These are phyloP conservation scores for Diadegma fenestrale DNA, from an alignment of 2,888 invertebrate species.

Conservation along the genomic window DNA sequence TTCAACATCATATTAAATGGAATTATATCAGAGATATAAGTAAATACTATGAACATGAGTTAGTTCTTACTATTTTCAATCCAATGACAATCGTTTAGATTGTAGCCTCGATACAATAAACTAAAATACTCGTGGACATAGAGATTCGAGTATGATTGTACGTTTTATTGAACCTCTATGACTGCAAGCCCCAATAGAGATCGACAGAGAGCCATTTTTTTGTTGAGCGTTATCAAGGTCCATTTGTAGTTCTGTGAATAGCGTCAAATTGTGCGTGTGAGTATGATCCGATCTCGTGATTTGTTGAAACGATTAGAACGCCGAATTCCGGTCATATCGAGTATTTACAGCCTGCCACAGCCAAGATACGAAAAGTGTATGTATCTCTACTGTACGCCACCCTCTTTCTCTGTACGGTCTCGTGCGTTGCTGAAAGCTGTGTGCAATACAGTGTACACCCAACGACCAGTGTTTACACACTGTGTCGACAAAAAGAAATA, in stretches of 20 bases:
- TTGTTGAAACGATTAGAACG: slow-evolving; percentile 61
- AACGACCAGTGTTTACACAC: slow-evolving; percentile 65
- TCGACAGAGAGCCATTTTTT: background rate
- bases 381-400: background rate
- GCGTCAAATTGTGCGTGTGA: slow-evolving; percentile 16
- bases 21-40: background rate
- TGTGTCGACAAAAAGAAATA: slow-evolving; percentile 78
- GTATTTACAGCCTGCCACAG: slow-evolving; percentile 52
- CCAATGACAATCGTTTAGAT: background rate
- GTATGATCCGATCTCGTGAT: slow-evolving; percentile 31
- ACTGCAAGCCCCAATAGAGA: background rate
- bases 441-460: slow-evolving; percentile 55
- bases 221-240: background rate
- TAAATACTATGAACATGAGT: background rate
- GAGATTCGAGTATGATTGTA: background rate
- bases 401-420: slow-evolving; percentile 19
- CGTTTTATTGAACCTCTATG: background rate
- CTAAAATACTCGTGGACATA: background rate
- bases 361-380: slow-evolving; percentile 5
- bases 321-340: slow-evolving; percentile 52
- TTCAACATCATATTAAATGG: no score
- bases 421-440: slow-evolving; percentile 44
- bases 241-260: background rate
- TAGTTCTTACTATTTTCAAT: background rate
- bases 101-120: background rate